Percentiles rank a stretch among this genome's conserved stretches.
These are phyloP conservation scores for Eudemis profundana DNA, from an alignment of 2,888 invertebrate species.

Conservation along the genomic window DNA sequence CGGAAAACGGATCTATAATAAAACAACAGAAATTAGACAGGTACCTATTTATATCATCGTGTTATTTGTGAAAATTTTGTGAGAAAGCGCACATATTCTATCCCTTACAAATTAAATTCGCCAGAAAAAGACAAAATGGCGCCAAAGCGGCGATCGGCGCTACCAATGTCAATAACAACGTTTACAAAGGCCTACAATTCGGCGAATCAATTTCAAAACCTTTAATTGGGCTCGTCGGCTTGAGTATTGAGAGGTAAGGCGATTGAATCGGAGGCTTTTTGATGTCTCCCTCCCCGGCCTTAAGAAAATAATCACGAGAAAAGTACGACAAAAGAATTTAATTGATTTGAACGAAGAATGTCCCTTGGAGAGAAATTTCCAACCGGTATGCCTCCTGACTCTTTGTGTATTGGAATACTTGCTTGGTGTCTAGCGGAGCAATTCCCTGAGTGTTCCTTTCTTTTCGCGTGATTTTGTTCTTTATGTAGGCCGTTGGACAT, in stretches of 20 bases:
- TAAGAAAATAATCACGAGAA: conserved; percentile 71
- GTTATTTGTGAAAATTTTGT: not conserved
- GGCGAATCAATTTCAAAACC: conserved; percentile 78
- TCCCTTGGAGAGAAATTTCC: conserved; percentile 52
- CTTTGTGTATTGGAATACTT: conserved; percentile 42
- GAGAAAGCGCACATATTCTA: not conserved
- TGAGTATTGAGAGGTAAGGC: conserved; percentile 60
- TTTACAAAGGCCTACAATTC: conserved; percentile 69
- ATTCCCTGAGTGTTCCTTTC: conserved; percentile 41
- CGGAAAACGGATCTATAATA: too few species aligned
- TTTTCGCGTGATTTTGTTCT: conserved; percentile 41
- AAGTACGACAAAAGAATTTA: conserved; percentile 76
- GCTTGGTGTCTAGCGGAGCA: conserved; percentile 7
- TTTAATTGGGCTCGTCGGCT: conserved; percentile 75
- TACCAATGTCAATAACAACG: conserved; percentile 71
- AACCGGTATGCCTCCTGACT: conserved; percentile 47
- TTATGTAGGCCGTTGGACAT: conserved; percentile 30
- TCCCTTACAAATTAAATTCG: conserved; percentile 24
- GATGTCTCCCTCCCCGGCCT: conserved; percentile 61
- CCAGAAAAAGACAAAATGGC: conserved; percentile 46
- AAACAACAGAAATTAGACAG: too few species aligned
- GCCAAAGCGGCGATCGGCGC: conserved; percentile 65
- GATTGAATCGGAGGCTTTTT: conserved; percentile 66
- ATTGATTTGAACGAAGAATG: conserved; percentile 74
- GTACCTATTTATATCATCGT: too few species aligned